These are phyloP conservation scores for Poicephalus meyeri DNA, from an alignment of 2,113 vertebrate species.

Conservation along the genomic window DNA sequence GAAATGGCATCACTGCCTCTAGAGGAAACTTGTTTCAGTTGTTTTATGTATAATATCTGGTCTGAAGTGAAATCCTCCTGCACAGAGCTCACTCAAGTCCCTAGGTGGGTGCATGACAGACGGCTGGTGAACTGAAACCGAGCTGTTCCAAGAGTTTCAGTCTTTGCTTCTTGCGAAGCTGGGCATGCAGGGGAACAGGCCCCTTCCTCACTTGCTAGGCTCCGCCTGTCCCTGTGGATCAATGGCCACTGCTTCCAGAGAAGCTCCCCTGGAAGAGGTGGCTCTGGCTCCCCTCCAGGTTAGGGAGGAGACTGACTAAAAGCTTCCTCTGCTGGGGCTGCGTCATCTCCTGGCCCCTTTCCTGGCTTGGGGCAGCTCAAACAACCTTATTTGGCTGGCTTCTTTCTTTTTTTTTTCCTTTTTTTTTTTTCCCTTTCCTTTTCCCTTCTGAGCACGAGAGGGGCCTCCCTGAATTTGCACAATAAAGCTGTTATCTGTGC, in stretches of 20 bases:
- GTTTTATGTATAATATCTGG: not conserved
- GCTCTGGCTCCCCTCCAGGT: constrained; percentile 73
- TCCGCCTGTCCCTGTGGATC: not conserved
- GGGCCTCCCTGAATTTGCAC: constrained; percentile 49
- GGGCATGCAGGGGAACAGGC: not conserved
- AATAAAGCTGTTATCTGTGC: constrained; percentile 64
- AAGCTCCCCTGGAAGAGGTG: constrained; percentile 58
- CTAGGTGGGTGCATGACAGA: not conserved
- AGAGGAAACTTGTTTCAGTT: constrained; percentile 23
- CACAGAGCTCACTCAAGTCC: not conserved
- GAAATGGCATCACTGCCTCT: constrained; percentile 34
- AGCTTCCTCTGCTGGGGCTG: constrained; percentile 81
- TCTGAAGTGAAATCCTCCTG: not conserved
- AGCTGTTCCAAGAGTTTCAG: not conserved
- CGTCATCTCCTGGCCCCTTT: constrained; percentile 90
- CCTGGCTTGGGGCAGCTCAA: constrained; percentile 72
- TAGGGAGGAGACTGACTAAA: constrained; percentile 90
- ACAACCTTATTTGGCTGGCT: constrained; percentile 92
- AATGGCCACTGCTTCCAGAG: not conserved
- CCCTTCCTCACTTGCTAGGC: not conserved
- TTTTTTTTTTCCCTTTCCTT: not conserved
- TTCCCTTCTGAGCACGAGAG: not conserved
- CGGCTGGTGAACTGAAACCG: not conserved
- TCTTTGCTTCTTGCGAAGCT: not conserved
- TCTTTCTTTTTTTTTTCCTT: not conserved